These are phyloP conservation scores for Myiothlypis chrysogaster DNA, from an alignment of 2,797 vertebrate species.

Conservation along the genomic window DNA sequence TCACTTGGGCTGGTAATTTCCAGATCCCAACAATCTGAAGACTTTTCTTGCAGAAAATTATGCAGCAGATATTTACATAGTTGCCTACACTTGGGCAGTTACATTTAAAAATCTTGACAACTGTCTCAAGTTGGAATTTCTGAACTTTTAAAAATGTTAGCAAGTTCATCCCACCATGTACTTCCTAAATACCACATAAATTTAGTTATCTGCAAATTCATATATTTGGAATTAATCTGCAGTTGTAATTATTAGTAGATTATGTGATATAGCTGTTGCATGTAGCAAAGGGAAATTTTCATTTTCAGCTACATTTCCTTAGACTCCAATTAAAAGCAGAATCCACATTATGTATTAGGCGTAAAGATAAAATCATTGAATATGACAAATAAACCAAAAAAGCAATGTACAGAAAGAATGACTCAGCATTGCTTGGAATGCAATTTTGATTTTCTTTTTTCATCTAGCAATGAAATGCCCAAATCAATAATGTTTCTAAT, in stretches of 20 bases:
- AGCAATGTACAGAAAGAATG: slow-evolving; percentile 53
- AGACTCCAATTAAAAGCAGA: slow-evolving; percentile 56
- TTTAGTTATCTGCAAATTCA: slow-evolving; percentile 15
- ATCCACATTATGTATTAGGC: slow-evolving; percentile 42
- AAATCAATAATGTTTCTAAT: slow-evolving; percentile 63
- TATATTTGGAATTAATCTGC: slow-evolving; percentile 55
- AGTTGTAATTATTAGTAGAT: slow-evolving; percentile 64
- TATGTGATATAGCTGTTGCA: slow-evolving; percentile 44
- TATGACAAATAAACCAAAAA: slow-evolving; percentile 56
- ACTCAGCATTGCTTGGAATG: slow-evolving; percentile 25
- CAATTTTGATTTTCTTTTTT: not conserved
- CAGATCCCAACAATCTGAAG: not conserved
- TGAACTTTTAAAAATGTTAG: slow-evolving; percentile 33
- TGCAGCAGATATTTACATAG: not conserved
- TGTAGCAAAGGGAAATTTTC: slow-evolving; percentile 47
- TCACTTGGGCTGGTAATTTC: not conserved
- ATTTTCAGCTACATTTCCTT: slow-evolving; percentile 71
- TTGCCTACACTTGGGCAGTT: slow-evolving; percentile 12
- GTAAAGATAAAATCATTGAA: slow-evolving; percentile 53
- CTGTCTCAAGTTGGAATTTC: not conserved
- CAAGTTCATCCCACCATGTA: not conserved
- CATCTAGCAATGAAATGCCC: slow-evolving; percentile 42
- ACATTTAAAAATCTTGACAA: slow-evolving; percentile 21
- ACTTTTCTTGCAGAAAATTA: not conserved
- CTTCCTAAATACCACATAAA: slow-evolving; percentile 41